Conservation (phyloP, 2,113 vertebrate species). For the Amphiprion percula region DNA sequence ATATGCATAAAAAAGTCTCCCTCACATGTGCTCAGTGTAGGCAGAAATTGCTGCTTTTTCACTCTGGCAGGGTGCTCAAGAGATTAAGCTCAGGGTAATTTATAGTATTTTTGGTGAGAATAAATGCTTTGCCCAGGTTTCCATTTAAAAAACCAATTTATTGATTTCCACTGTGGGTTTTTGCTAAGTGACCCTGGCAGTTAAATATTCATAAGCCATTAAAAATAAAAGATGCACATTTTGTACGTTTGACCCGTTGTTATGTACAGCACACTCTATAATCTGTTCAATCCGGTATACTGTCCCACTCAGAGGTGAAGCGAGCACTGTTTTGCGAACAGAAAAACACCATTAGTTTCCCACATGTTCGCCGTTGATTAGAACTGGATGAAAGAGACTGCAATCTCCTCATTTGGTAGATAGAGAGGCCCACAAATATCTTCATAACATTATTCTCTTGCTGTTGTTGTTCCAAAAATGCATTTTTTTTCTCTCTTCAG, state of each 20-base stretch:
- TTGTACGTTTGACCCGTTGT: constrained; percentile 77
- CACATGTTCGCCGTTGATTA: constrained; percentile 76
- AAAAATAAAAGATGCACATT: constrained; percentile 84
- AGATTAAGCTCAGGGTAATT: constrained; percentile 78
- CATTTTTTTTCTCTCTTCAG: constrained; percentile 43
- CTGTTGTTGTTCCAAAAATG: constrained; percentile 66
- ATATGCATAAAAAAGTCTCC: constrained; percentile 28
- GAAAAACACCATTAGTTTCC: constrained; percentile 77
- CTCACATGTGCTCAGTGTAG: constrained; percentile 37
- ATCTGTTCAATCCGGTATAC: constrained; percentile 69
- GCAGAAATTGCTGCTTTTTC: constrained; percentile 63
- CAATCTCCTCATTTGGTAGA: constrained; percentile 78
- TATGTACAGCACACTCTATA: constrained; percentile 67
- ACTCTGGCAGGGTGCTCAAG: constrained; percentile 59
- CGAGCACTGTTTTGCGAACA: constrained; percentile 60
- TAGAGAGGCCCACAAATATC: constrained; percentile 68
- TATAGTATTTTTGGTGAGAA: constrained; percentile 67
- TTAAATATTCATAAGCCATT: constrained; percentile 86
- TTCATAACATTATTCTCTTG: constrained; percentile 68
- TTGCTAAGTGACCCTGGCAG: constrained; percentile 71
- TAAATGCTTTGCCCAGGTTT: constrained; percentile 73
- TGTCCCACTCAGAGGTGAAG: constrained; percentile 76
- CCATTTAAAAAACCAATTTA: constrained; percentile 76
- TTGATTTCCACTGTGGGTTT: constrained; percentile 77
- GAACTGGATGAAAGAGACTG: constrained; percentile 76